Conservation (phyloP, 1,140 invertebrate genomes). For the Drosophila serrata region DNA sequence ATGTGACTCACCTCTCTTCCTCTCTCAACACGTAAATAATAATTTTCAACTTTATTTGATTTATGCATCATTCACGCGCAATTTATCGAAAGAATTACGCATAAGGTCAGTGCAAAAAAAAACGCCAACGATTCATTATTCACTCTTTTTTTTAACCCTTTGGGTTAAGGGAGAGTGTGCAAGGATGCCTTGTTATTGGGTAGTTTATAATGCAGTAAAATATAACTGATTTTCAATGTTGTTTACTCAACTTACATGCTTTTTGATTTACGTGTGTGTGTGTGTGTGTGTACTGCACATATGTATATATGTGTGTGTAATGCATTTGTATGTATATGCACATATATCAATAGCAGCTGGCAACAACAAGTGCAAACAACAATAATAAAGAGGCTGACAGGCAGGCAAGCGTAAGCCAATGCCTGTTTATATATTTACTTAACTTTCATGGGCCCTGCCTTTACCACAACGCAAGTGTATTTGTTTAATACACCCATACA, state of each 20-base stretch:
- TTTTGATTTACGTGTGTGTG: conserved; percentile 54
- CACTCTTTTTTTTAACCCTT: conserved; percentile 2
- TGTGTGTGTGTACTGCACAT: conserved; percentile 3
- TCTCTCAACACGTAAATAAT: conserved; percentile 5
- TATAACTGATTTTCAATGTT: conserved; percentile 77
- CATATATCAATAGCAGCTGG: conserved; percentile 72
- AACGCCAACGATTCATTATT: not conserved
- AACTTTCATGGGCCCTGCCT: conserved; percentile 50
- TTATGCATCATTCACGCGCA: conserved; percentile 76
- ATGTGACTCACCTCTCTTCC: not conserved
- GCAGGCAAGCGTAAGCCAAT: conserved; percentile 68
- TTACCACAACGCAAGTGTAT: conserved; percentile 27
- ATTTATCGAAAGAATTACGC: conserved; percentile 61
- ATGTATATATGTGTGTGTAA: not conserved
- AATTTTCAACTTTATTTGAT: conserved; percentile 66
- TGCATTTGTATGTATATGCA: conserved; percentile 3
- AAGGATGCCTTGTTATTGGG: conserved; percentile 9
- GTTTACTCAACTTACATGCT: conserved; percentile 73
- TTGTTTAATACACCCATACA: conserved; percentile 28
- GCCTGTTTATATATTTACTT: conserved; percentile 63
- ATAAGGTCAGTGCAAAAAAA: conserved; percentile 24
- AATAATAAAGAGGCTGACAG: conserved; percentile 65
- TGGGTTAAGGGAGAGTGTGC: not conserved
- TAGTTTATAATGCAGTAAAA: conserved; percentile 58
- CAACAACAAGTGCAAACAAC: conserved; percentile 67